Evolutionary conservation across 1,140 invertebrate species (phyloP).

Genomic region (Neodiprion fabricii): DNA sequence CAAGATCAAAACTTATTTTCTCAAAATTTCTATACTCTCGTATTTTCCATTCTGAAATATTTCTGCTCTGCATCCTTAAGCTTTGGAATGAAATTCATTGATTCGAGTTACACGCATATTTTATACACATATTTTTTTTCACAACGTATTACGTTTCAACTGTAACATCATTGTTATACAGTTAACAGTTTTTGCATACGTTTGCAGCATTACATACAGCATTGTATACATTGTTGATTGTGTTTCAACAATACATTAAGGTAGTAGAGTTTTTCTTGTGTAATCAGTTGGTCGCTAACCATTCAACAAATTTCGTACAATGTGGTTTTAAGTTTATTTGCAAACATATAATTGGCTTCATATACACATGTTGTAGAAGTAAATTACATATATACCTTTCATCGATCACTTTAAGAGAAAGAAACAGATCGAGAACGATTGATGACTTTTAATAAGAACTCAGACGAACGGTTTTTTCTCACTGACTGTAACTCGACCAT

Average conservation of each 20-base stretch:
- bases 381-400: no score
- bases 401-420: no score
- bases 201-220: constrained; percentile 29
- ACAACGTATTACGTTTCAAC: neutral
- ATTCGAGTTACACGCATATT: constrained; percentile 22
- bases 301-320: no score
- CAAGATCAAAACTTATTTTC: constrained; percentile 33
- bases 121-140: no score
- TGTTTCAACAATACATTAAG: constrained; percentile 20
- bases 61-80: constrained; percentile 39
- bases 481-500: no score
- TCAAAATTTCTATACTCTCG: constrained; percentile 7
- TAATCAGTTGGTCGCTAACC: no score
- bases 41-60: constrained; percentile 16
- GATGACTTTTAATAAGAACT: no score
- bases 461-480: no score
- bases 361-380: no score
- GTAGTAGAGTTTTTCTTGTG: neutral
- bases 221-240: constrained; percentile 24
- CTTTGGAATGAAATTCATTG: constrained; percentile 36
- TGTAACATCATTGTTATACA: constrained; percentile 22
- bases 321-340: no score
- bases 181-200: constrained; percentile 26
- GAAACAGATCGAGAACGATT: no score
- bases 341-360: no score